Percentiles rank a stretch among this genome's conserved stretches.
phyloP scores from a whole-genome alignment of 2,797 vertebrate genomes.

The Acanthurus tractus region DNA sequence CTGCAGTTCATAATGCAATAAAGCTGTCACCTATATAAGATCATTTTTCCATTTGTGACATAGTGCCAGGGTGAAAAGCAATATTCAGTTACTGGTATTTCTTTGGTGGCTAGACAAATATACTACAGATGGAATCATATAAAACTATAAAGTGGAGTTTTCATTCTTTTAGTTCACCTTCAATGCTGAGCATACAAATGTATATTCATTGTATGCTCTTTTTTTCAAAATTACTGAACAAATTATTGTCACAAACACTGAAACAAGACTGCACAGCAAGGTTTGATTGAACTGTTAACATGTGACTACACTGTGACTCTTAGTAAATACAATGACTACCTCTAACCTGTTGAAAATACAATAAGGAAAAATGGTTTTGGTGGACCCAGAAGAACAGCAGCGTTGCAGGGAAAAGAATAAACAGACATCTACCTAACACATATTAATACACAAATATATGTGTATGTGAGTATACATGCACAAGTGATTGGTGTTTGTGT shows the following conservation, averaged over 20 bases:
- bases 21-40: slow-evolving; percentile 32
- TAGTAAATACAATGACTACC: slow-evolving; percentile 22
- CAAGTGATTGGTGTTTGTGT: neutral
- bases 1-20: slow-evolving; percentile 25
- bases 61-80: slow-evolving; percentile 21
- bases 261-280: slow-evolving; percentile 14
- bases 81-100: slow-evolving; percentile 33
- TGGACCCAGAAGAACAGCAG: slow-evolving; percentile 16
- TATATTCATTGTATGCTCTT: neutral
- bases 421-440: neutral
- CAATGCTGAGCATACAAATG: too few relatives aligned
- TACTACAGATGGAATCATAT: neutral
- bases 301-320: slow-evolving; percentile 34
- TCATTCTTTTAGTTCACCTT: neutral
- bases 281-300: slow-evolving; percentile 22
- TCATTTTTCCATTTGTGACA: slow-evolving; percentile 40
- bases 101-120: slow-evolving; percentile 28
- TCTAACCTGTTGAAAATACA: slow-evolving; percentile 24
- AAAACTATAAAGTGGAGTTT: neutral
- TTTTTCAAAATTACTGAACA: slow-evolving; percentile 25
- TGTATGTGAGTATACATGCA: neutral
- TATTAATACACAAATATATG: neutral
- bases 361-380: slow-evolving; percentile 15
- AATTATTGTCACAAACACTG: neutral
- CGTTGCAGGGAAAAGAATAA: neutral